Evolutionary conservation across 2,888 invertebrate genomes (phyloP).

Genomic region (Ormyrus thymus): DNA sequence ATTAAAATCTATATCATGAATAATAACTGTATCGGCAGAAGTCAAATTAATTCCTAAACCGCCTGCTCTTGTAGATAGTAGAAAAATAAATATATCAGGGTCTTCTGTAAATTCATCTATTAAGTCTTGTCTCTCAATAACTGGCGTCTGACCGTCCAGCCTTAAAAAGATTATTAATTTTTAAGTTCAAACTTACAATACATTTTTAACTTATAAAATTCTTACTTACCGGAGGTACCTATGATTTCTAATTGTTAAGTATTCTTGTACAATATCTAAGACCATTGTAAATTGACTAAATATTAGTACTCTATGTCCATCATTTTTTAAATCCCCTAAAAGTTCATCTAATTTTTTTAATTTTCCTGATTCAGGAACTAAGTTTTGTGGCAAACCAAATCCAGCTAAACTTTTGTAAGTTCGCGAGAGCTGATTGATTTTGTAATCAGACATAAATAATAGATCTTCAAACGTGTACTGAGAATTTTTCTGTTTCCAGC

Average conservation of each 20-base stretch:
- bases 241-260: constrained; percentile 84
- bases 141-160: constrained; percentile 93
- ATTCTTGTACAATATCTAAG: constrained; percentile 94
- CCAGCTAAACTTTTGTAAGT: constrained; percentile 81
- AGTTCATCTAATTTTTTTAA: constrained; percentile 86
- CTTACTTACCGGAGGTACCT: constrained; percentile 78
- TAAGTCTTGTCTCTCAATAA: constrained; percentile 88
- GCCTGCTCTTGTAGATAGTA: constrained; percentile 94
- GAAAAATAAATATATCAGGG: constrained; percentile 88
- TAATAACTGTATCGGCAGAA: constrained; percentile 94
- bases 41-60: constrained; percentile 97
- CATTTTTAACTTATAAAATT: constrained; percentile 6
- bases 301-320: constrained; percentile 89
- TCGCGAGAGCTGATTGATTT: constrained; percentile 87
- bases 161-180: constrained; percentile 71
- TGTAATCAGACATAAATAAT: constrained; percentile 92
- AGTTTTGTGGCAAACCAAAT: constrained; percentile 80
- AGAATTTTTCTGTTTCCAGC: constrained; percentile 85
- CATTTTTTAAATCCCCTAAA: constrained; percentile 83
- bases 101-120: constrained; percentile 93
- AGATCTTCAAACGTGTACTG: constrained; percentile 92
- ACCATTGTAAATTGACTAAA: constrained; percentile 98
- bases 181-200: background rate
- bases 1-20: constrained; percentile 98
- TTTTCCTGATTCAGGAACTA: constrained; percentile 91